phyloP scores from a whole-genome alignment of 2,888 invertebrate species.

The Andrena praecox region DNA sequence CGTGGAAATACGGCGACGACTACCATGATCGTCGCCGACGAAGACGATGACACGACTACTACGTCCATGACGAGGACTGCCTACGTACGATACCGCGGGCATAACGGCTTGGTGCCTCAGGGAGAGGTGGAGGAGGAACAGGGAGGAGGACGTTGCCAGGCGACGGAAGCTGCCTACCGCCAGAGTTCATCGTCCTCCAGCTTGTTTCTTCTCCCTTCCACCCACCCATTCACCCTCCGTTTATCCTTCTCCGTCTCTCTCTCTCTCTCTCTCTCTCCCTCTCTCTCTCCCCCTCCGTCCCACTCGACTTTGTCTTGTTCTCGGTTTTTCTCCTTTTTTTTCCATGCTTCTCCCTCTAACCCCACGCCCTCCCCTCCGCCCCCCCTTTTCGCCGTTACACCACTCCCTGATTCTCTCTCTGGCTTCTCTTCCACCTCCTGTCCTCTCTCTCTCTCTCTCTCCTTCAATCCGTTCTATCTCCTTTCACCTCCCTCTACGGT shows the following conservation, averaged over 20 bases:
- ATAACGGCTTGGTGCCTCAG: slow-evolving; percentile 53
- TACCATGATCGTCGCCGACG: slow-evolving; percentile 67
- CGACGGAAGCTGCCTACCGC: slow-evolving; percentile 86
- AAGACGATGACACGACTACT: slow-evolving; percentile 68
- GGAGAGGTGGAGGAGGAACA: slow-evolving; percentile 65
- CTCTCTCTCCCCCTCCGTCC: slow-evolving; percentile 40
- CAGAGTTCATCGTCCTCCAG: slow-evolving; percentile 84
- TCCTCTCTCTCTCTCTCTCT: slow-evolving; percentile 39
- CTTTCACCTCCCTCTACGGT: slow-evolving; percentile 7
- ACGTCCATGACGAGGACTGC: slow-evolving; percentile 54
- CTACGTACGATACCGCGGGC: slow-evolving; percentile 60
- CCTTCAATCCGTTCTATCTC: slow-evolving; percentile 17
- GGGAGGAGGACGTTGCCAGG: slow-evolving; percentile 86
- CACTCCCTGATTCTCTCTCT: slow-evolving; percentile 52
- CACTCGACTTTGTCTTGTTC: slow-evolving; percentile 38
- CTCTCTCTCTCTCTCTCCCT: slow-evolving; percentile 65
- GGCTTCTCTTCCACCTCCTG: slow-evolving; percentile 45
- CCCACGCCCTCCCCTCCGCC: slow-evolving; percentile 4
- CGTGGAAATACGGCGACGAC: slow-evolving; percentile 58
- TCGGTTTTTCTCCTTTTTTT: slow-evolving; percentile 3
- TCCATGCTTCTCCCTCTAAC: slow-evolving; percentile 3
- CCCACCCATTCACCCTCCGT: slow-evolving; percentile 76
- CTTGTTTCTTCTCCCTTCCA: slow-evolving; percentile 82
- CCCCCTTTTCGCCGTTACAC: slow-evolving; percentile 20
- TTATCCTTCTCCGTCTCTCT: slow-evolving; percentile 51